Evolutionary conservation across 2,888 invertebrate species (phyloP).

Genomic region (Parthenolecanium corni): DNA sequence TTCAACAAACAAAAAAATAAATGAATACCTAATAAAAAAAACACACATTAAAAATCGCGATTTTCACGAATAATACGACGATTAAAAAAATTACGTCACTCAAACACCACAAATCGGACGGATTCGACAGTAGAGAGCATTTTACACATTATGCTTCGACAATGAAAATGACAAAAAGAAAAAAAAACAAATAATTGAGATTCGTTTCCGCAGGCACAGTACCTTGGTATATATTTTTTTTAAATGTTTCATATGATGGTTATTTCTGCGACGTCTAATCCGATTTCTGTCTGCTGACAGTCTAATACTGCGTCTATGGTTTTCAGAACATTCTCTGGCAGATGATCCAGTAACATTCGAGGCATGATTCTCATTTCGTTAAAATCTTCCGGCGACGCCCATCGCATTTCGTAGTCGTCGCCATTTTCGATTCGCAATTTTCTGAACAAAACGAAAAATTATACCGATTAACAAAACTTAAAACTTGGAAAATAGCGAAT

Average conservation of each 20-base stretch:
- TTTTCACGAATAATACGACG: neutral
- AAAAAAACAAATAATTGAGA: neutral
- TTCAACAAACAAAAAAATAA: no score
- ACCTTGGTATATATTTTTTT: neutral
- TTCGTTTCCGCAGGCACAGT: neutral
- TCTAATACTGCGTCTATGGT: constrained; percentile 53
- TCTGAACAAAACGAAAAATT: constrained; percentile 38
- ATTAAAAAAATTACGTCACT: neutral
- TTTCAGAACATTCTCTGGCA: constrained; percentile 64
- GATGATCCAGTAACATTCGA: constrained; percentile 71
- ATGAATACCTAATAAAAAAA: no score
- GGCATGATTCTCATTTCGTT: constrained; percentile 73
- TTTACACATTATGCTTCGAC: neutral
- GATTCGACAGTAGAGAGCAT: no score
- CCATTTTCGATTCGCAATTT: constrained; percentile 47
- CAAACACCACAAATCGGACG: no score
- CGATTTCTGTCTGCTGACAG: constrained; percentile 38
- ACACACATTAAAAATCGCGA: neutral
- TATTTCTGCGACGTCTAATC: constrained; percentile 34
- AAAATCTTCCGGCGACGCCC: constrained; percentile 68
- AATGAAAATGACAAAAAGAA: neutral
- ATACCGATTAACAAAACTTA: neutral
- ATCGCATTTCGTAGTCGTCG: constrained; percentile 61
- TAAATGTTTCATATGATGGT: constrained; percentile 31
- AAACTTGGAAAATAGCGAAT: neutral